Evolutionary conservation across 2,888 invertebrate species (phyloP).

Genomic region (Clostera curtula): DNA sequence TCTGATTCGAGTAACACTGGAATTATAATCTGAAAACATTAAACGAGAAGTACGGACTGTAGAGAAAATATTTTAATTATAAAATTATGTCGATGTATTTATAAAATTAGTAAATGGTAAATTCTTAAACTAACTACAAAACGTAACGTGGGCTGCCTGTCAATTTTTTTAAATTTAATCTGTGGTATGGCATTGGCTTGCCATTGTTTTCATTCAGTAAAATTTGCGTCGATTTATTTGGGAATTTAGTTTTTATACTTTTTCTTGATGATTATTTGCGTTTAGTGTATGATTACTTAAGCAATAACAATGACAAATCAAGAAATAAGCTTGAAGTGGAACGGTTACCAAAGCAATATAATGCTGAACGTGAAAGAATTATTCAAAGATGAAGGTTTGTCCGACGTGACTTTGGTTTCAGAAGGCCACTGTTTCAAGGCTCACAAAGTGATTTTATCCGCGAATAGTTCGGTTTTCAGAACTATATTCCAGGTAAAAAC

Average conservation of each 20-base stretch:
- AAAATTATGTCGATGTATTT: no score
- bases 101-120: no score
- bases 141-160: no score
- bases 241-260: conserved; percentile 17
- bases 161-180: no score
- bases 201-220: conserved; percentile 11
- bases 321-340: conserved; percentile 82
- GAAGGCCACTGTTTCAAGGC: conserved; percentile 80
- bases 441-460: conserved; percentile 80
- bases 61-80: no score
- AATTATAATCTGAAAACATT: no score
- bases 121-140: no score
- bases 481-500: conserved; percentile 77
- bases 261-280: conserved; percentile 2
- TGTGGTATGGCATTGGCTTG: conserved; percentile 18
- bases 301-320: conserved; percentile 53
- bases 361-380: conserved; percentile 77
- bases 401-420: conserved; percentile 79
- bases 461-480: conserved; percentile 79
- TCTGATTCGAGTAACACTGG: no score
- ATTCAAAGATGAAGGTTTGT: conserved; percentile 78
- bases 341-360: conserved; percentile 79
- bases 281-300: conserved; percentile 10
- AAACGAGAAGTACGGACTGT: no score
- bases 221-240: conserved; percentile 28